Conservation (phyloP, 2,888 invertebrate species). For the Machimus atricapillus region DNA sequence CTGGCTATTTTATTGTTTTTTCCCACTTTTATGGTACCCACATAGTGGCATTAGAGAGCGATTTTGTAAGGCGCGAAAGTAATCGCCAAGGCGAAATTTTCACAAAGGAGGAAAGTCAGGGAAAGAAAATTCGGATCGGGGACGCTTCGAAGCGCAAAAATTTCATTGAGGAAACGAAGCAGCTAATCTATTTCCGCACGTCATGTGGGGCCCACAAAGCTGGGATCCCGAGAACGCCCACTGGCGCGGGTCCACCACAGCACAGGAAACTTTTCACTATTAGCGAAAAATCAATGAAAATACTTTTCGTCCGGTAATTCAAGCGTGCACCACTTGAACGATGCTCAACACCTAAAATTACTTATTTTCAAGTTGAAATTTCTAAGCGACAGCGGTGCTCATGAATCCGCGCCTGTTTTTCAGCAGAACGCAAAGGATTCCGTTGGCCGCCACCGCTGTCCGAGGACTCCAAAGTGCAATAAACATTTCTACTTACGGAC, state of each 20-base stretch:
- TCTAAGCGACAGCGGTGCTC: background rate
- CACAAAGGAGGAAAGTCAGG: background rate
- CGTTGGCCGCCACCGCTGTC: background rate
- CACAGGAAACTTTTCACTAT: background rate
- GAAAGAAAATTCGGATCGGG: background rate
- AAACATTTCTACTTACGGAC: background rate
- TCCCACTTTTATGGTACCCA: background rate
- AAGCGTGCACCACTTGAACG: background rate
- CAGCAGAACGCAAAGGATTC: background rate
- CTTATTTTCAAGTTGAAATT: background rate
- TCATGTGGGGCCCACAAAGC: background rate
- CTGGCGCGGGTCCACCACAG: background rate
- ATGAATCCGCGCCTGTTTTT: background rate
- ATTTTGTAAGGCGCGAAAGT: background rate
- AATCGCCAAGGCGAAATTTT: background rate
- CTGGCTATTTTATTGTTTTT: background rate
- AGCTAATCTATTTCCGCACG: background rate
- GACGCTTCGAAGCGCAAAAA: background rate
- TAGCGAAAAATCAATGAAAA: background rate
- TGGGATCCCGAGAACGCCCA: background rate
- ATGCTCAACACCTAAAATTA: background rate
- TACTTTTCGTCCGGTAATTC: background rate
- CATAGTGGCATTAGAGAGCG: background rate
- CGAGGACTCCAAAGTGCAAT: background rate
- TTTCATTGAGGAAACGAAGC: background rate